These are phyloP conservation scores for Heteromurus nitidus DNA, from an alignment of 2,888 invertebrate genomes.

Conservation along the genomic window DNA sequence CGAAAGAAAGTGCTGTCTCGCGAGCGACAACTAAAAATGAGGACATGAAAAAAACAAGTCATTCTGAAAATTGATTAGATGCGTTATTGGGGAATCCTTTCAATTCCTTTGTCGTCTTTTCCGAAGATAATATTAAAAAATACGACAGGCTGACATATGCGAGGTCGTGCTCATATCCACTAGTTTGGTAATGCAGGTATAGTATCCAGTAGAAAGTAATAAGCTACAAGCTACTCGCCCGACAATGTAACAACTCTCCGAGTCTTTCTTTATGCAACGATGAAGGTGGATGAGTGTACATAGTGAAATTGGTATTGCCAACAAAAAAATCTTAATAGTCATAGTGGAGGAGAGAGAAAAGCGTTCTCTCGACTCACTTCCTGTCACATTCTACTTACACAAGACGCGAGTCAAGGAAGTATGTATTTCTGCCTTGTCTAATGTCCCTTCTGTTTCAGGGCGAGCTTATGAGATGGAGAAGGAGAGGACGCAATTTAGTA, in stretches of 20 bases:
- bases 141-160: too few relatives aligned
- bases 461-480: not conserved
- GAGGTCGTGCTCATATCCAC: not conserved
- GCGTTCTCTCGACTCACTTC: not conserved
- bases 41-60: conserved; percentile 10
- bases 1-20: too few relatives aligned
- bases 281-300: too few relatives aligned
- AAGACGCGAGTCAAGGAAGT: not conserved
- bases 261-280: too few relatives aligned
- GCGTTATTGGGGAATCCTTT: not conserved
- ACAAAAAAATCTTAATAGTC: too few relatives aligned
- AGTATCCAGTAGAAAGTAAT: not conserved
- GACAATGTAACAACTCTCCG: too few relatives aligned
- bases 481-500: conserved; percentile 39
- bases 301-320: too few relatives aligned
- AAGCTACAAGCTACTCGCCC: not conserved
- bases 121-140: not conserved
- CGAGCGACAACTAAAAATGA: not conserved
- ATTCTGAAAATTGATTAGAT: conserved; percentile 7
- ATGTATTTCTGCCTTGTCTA: not conserved
- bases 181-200: not conserved
- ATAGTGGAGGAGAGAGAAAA: not conserved
- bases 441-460: conserved; percentile 25
- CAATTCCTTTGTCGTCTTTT: not conserved
- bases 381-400: conserved; percentile 13